phyloP scores from a whole-genome alignment of 2,113 vertebrate genomes.

The Podarcis raffonei region DNA sequence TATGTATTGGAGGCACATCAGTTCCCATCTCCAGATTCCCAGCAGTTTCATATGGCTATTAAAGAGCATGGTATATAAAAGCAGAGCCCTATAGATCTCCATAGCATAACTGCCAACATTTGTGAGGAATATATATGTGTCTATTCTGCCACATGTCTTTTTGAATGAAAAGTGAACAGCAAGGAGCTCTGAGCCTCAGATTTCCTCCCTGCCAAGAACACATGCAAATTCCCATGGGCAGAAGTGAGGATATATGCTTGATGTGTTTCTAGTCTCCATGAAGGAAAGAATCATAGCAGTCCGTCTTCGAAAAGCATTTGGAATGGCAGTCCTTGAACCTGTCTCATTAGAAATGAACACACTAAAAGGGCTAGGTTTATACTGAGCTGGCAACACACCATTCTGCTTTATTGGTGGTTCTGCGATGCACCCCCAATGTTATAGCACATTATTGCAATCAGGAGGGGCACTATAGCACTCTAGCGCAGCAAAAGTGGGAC shows the following conservation, averaged over 20 bases:
- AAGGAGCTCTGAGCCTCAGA: not conserved
- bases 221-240: not conserved
- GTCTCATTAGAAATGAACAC: accelerated
- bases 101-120: not conserved
- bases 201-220: accelerated
- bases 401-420: no score
- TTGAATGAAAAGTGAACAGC: not conserved
- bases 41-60: not conserved
- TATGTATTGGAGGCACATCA: no score
- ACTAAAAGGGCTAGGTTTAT: not conserved
- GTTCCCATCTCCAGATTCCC: not conserved
- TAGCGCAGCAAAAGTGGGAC: no score
- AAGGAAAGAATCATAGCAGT: not conserved
- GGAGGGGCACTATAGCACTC: no score
- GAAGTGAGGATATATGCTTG: not conserved
- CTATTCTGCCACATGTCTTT: not conserved
- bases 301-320: not conserved
- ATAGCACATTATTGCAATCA: no score
- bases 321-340: not conserved
- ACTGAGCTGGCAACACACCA: no score
- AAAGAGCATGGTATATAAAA: not conserved
- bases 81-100: not conserved
- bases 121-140: not conserved
- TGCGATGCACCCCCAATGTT: no score
- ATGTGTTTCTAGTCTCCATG: not conserved